Evolutionary conservation across 2,797 vertebrate genomes (phyloP).

Genomic region (Urocyon cinereoargenteus): DNA sequence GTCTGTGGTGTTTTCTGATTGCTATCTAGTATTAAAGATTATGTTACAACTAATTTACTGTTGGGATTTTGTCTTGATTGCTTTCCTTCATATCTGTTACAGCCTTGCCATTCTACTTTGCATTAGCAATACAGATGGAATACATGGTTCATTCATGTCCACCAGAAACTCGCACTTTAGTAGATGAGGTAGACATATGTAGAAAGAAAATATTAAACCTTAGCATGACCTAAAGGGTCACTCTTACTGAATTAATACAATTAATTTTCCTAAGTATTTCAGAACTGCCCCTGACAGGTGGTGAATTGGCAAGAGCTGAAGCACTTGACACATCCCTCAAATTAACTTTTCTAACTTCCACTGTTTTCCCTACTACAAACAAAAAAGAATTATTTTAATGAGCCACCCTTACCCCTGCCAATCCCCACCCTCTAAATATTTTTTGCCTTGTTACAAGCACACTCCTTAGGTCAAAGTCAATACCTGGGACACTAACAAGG

Average conservation of each 20-base stretch:
- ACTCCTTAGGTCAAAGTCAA: not conserved
- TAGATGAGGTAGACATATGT: not conserved
- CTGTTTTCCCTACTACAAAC: not conserved
- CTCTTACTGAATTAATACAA: not conserved
- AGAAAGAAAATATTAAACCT: not conserved
- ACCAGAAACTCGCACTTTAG: not conserved
- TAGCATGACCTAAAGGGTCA: not conserved
- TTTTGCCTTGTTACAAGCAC: not conserved
- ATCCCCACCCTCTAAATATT: not conserved
- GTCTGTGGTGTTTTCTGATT: constrained; percentile 12
- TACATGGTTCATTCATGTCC: not conserved
- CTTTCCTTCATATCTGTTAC: not conserved
- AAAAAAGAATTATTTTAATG: not conserved
- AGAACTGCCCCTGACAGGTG: not conserved
- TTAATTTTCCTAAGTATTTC: not conserved
- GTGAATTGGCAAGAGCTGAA: not conserved
- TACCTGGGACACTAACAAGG: not conserved
- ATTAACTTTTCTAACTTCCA: not conserved
- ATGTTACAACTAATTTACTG: not conserved
- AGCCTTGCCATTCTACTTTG: not conserved
- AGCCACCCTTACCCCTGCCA: accelerated
- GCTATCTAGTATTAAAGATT: not conserved
- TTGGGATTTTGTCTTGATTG: constrained; percentile 5
- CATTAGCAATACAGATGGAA: not conserved
- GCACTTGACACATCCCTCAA: not conserved